Evolutionary conservation across 2,797 vertebrate species (phyloP), one percentile per base, ranked within the genome.

Genomic region (Enteromius viviparus): DNA sequence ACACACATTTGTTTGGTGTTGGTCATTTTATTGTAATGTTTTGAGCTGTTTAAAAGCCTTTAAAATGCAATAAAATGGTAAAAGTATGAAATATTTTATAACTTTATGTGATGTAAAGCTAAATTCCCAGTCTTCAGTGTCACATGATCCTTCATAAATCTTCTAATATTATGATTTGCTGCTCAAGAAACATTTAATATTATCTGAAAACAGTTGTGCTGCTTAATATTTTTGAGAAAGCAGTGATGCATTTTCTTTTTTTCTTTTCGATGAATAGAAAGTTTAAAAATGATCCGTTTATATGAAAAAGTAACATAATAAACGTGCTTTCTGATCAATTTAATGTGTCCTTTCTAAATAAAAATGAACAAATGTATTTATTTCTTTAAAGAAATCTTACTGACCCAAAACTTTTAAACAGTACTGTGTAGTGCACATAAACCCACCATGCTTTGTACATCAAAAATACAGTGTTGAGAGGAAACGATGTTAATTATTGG

Each of bases 381-480:
- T 55, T n/a, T 55, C 53, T 55, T 55, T 55, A 55, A n/a, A n/a
- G 53, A 10, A 55, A 55, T 10, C 53, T n/a, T 55, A 10, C 53
- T 55, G 64, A 37, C 29, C 8, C 17, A 0, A 65, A 21, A 66
- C 7, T 9, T 37, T 66, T 66, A 17, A 66, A 26, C 17, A 15
- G 34, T 45, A 23, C 53, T 55, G 21, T 55, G 21, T 55, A 29
- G 15, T 5, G 8, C 14, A 9, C 23, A 26, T 10, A 49, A 51
- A 66, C 26, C 26, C 40, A 64, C 23, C 40, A 40, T 40, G 64
- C 21, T 69, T 79, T 79, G 77, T 11, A 69, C 37, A 45, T n/a
- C n/a, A 55, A 11, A 80, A 70, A 80, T 21, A 4, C 29, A 34
- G 51, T 40, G 10, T 80, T 60, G 10, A 42, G 6, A n/a, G 37